Evolutionary conservation across 2,113 vertebrate species (phyloP).

Genomic region (Mormoops blainvillei): DNA sequence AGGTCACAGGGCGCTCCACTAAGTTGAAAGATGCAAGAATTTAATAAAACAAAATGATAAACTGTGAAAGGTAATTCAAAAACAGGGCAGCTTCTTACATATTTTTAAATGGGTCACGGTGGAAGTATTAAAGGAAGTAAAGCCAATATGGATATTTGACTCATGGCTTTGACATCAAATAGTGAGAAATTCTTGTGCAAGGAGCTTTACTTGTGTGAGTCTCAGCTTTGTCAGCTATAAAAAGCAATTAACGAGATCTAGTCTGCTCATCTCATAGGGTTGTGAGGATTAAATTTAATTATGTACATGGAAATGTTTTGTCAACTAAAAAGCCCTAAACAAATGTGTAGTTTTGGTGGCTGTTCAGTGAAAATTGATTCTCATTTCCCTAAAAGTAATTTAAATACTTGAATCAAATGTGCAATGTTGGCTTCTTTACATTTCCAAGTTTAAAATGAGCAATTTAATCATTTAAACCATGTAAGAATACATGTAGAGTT

Average conservation of each 20-base stretch:
- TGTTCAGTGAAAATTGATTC: slow-evolving; percentile 35
- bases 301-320: neutral
- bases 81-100: neutral
- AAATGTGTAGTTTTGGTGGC: neutral
- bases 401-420: neutral
- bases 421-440: neutral
- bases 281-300: slow-evolving; percentile 1
- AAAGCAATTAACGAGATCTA: neutral
- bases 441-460: neutral
- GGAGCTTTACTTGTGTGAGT: neutral
- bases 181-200: neutral
- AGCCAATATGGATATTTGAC: neutral
- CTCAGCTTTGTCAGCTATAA: neutral
- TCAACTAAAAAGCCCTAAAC: neutral
- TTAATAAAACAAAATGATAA: slow-evolving; percentile 12
- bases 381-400: slow-evolving; percentile 35
- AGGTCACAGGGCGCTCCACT: neutral
- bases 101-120: neutral
- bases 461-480: neutral
- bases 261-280: neutral
- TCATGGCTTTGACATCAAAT: neutral
- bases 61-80: neutral
- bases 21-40: slow-evolving; percentile 8
- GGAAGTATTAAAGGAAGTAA: neutral
- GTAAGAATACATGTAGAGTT: neutral